phyloP scores from a whole-genome alignment of 2,113 vertebrate genomes.

The Crotalus horridus region DNA sequence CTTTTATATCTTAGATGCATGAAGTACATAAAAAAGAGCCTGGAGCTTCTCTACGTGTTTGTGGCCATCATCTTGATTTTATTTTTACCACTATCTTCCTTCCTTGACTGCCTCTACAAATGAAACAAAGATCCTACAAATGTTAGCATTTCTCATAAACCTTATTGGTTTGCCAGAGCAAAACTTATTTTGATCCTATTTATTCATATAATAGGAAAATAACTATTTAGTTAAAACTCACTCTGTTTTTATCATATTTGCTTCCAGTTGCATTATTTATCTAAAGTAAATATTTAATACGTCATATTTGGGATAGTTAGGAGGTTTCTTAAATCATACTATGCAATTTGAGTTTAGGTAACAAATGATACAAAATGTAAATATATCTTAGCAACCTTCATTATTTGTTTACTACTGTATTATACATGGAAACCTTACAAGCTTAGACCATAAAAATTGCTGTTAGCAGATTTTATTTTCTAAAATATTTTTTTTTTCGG shows the following conservation, averaged over 20 bases:
- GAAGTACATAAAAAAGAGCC: neutral
- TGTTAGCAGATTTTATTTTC: neutral
- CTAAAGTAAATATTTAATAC: neutral
- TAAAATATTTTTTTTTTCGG: slow-evolving; percentile 48
- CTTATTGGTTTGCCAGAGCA: neutral
- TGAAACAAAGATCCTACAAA: neutral
- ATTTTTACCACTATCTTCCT: neutral
- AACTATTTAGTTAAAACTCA: slow-evolving; percentile 22
- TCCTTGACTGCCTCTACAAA: neutral
- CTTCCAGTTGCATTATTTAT: neutral
- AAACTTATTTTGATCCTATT: neutral
- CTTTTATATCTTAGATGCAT: neutral
- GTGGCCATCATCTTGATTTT: neutral
- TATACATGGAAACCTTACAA: slow-evolving; percentile 59
- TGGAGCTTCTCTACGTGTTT: neutral
- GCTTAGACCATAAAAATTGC: slow-evolving; percentile 33
- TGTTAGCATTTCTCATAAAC: neutral
- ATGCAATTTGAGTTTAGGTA: slow-evolving; percentile 32
- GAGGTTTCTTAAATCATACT: slow-evolving; percentile 30
- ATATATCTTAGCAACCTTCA: slow-evolving; percentile 50
- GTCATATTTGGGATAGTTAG: slow-evolving; percentile 32
- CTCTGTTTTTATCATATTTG: neutral
- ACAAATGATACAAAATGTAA: slow-evolving; percentile 57
- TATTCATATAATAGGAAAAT: neutral
- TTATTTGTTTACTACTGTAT: slow-evolving; percentile 62